These are phyloP conservation scores for Tetheella fluctuosa DNA, from an alignment of 2,888 invertebrate species.

Conservation along the genomic window DNA sequence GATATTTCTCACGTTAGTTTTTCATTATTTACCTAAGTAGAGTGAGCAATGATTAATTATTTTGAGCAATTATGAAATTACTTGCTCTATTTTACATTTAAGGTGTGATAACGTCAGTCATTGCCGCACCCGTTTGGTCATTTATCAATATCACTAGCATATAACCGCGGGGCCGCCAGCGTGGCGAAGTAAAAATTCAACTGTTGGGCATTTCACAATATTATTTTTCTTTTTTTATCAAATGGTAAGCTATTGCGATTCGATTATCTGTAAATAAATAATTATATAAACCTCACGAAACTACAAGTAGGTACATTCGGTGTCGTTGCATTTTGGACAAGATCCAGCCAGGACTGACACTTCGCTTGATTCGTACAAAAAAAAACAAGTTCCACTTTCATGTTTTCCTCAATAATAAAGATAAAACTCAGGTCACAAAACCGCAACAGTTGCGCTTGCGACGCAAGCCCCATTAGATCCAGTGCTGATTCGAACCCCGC, in stretches of 20 bases:
- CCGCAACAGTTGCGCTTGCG: constrained; percentile 50
- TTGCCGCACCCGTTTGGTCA: constrained; percentile 48
- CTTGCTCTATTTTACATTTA: constrained; percentile 39
- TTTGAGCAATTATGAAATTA: constrained; percentile 55
- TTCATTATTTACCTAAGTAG: constrained; percentile 20
- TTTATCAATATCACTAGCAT: constrained; percentile 27
- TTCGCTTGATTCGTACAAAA: not conserved
- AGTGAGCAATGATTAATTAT: constrained; percentile 55
- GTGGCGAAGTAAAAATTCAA: constrained; percentile 2
- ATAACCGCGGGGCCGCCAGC: not conserved
- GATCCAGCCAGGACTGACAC: not conserved
- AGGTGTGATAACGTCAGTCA: constrained; percentile 47
- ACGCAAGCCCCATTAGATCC: constrained; percentile 40
- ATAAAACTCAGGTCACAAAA: constrained; percentile 6
- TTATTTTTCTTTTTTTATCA: too few relatives aligned
- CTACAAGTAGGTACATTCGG: too few relatives aligned
- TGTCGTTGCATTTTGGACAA: not conserved
- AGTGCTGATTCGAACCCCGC: constrained; percentile 50
- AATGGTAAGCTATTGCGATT: too few relatives aligned
- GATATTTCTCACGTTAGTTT: constrained; percentile 11
- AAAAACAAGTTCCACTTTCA: not conserved
- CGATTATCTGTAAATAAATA: too few relatives aligned
- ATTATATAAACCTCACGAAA: too few relatives aligned
- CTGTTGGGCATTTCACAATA: not conserved
- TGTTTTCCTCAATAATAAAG: not conserved